phyloP scores from a whole-genome alignment of 2,888 invertebrate species.

The Nomada lathburiana region DNA sequence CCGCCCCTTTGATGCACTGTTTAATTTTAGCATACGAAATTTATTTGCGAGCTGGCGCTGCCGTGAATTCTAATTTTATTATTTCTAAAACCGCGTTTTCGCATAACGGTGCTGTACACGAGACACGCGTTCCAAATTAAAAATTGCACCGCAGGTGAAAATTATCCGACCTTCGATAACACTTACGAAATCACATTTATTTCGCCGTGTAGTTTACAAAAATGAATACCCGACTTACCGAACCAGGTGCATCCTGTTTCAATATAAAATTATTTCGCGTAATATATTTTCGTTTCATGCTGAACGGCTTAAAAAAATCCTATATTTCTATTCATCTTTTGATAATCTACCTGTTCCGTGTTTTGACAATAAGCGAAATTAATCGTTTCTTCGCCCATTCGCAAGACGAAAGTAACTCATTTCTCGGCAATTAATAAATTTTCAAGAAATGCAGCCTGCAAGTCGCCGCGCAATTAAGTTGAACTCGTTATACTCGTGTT shows the following conservation, averaged over 20 bases:
- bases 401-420: not conserved
- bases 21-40: slow-evolving; percentile 41
- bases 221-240: too few species aligned
- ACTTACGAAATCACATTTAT: too few species aligned
- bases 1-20: slow-evolving; percentile 8
- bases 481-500: slow-evolving; percentile 1
- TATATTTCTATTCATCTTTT: too few species aligned
- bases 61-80: slow-evolving; percentile 50
- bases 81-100: slow-evolving; percentile 29
- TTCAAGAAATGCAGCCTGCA: not conserved
- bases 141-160: not conserved
- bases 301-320: too few species aligned
- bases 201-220: not conserved
- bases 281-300: not conserved
- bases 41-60: slow-evolving; percentile 44
- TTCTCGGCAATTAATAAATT: not conserved
- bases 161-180: too few species aligned
- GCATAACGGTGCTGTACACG: not conserved
- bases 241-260: too few species aligned
- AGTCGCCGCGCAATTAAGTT: not conserved
- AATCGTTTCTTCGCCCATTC: too few species aligned
- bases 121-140: not conserved
- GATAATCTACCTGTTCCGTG: not conserved
- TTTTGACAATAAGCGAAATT: not conserved
- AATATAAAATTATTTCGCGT: not conserved